A percentile compares a stretch with the other conserved stretches of the same genome.
phyloP scores from a whole-genome alignment of 1,140 invertebrate species.

The Cherax destructor region DNA sequence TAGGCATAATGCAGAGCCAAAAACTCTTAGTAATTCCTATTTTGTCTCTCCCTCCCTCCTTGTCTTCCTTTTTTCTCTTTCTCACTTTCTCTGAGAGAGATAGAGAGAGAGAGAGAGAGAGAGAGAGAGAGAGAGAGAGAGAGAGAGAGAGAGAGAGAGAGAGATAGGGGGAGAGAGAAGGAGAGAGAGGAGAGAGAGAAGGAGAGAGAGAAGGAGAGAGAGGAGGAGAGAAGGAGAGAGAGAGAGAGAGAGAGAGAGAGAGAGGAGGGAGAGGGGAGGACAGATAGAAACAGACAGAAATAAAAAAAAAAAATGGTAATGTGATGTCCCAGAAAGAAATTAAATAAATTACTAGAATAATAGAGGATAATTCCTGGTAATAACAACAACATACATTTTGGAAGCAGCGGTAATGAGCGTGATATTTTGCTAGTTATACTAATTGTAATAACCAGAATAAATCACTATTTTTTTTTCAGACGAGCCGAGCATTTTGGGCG shows the following conservation, averaged over 20 bases:
- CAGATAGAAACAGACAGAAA: background rate
- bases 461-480: background rate
- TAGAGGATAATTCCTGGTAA: background rate
- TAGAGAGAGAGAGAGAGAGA: background rate
- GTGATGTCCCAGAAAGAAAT: background rate
- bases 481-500: too few relatives aligned
- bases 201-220: conserved; percentile 1
- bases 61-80: background rate
- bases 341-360: background rate
- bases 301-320: background rate
- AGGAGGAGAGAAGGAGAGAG: background rate
- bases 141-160: background rate
- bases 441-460: background rate
- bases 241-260: background rate
- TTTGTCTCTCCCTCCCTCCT: background rate
- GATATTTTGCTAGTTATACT: background rate
- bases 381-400: background rate
- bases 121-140: background rate
- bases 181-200: background rate
- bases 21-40: too few relatives aligned
- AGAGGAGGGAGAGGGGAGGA: background rate
- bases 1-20: too few relatives aligned
- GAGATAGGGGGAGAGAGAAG: background rate
- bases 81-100: background rate
- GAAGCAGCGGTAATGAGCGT: background rate